Base-by-base conservation (phyloP, 2,888 invertebrate species). In the Drosophila robusta region DNA sequence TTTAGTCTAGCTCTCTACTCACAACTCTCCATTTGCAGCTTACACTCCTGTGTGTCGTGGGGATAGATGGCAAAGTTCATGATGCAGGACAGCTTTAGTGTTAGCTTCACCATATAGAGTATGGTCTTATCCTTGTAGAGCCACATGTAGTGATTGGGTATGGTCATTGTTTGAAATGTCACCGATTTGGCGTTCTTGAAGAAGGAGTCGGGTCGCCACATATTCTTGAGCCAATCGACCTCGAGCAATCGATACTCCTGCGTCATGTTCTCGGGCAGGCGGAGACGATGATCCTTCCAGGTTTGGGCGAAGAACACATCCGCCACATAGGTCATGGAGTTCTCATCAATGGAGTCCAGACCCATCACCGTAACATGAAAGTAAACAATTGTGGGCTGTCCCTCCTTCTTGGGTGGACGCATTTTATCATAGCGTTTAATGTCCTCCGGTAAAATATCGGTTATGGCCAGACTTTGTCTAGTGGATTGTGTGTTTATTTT, bases 331-430 rank as follows among this genome's bases (percentile, higher is more conserved):
- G 97, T 97, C 98, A 98, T 98, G 4, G 98, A 98, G 83, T 96
- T 97, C 92, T 98, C 98, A 90, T 98, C 98, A 74, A 98, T 98
- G 39, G 98, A 98, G 93, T 98, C 98, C 73, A 98, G 93, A 0
- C 98, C 98, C 97, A 98, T 97, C 39, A 98, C 98, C 0, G 98
- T 98, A 36, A 98, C 97, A 90, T 98, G 98, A 92, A 98, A 98
- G 91, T 95, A 95, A 32, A 98, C 98, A 7, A 95, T 95, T 1
- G 98, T 98, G 0, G 98, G 96, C 89, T 96, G 95, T 14, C 97
- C 97, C 90, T 97, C 96, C 91, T 96, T 96, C 92, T 97, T 97
- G 1, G 98, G 98, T 0, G 98, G 98, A 49, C 97, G 93, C 97
- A 98, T 98, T 94, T 98, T 98, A 92, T 98, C 98, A 91, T 98